Conservation (phyloP, 2,888 invertebrate genomes). For the Capitulum mitella region DNA sequence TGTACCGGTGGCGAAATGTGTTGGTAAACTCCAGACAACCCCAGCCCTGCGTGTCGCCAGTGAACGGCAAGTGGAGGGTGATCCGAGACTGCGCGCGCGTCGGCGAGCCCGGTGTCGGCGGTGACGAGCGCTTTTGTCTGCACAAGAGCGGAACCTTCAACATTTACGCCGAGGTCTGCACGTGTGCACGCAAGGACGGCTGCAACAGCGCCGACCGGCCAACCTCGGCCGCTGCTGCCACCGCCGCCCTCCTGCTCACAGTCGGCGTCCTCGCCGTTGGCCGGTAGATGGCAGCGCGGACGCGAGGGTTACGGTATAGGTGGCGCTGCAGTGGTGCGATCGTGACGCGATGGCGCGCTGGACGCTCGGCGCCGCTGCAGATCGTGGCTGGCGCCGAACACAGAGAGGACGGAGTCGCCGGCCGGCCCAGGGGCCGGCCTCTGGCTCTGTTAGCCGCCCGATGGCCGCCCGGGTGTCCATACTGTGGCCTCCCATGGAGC, state of each 20-base stretch:
- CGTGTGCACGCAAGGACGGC: slow-evolving; percentile 75
- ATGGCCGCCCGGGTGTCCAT: too few species aligned
- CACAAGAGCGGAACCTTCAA: slow-evolving; percentile 88
- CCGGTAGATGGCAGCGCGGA: background rate
- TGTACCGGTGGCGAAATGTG: too few species aligned
- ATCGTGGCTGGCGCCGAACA: too few species aligned
- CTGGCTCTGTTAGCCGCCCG: too few species aligned
- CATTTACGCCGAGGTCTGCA: slow-evolving; percentile 88
- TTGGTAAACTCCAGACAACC: too few species aligned
- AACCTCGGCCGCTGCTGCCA: background rate
- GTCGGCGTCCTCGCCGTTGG: background rate
- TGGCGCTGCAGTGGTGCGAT: background rate
- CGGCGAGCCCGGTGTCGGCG: slow-evolving; percentile 80
- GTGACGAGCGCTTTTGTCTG: slow-evolving; percentile 81
- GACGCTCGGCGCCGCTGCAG: too few species aligned
- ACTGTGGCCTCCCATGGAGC: too few species aligned
- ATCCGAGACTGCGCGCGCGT: slow-evolving; percentile 80
- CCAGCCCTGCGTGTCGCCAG: too few species aligned
- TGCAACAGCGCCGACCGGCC: slow-evolving; percentile 59
- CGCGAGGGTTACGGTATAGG: background rate
- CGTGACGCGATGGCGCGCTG: too few species aligned
- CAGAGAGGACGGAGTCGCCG: too few species aligned
- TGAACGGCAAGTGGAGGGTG: slow-evolving; percentile 80
- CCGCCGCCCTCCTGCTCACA: background rate
- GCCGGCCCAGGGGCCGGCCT: too few species aligned